Percentiles rank a stretch among this genome's conserved stretches.
These are phyloP conservation scores for Lepeophtheirus nordmannii DNA, from an alignment of 2,888 invertebrate genomes.

Conservation along the genomic window DNA sequence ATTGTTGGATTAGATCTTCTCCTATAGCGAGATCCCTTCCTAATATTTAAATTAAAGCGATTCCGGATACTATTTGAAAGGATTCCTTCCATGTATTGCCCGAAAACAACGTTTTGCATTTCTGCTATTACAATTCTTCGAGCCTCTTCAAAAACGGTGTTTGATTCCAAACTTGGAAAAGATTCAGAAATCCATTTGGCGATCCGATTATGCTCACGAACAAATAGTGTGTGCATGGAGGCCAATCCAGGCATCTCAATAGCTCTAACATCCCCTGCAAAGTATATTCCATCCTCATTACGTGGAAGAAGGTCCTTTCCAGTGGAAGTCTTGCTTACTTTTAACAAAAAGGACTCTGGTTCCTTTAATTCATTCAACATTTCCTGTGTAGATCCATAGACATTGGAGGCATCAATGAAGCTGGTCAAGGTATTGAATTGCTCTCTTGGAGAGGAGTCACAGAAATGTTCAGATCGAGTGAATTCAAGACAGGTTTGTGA, in stretches of 20 bases:
- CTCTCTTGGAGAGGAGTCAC: constrained; percentile 54
- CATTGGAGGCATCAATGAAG: constrained; percentile 70
- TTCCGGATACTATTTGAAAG: constrained; percentile 75
- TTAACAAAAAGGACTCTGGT: too few species aligned
- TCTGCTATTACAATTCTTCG: constrained; percentile 57
- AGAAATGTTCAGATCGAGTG: constrained; percentile 69
- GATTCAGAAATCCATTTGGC: constrained; percentile 57
- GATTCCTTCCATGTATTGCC: constrained; percentile 73
- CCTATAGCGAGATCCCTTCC: constrained; percentile 54
- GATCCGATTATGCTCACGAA: constrained; percentile 73
- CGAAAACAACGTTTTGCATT: constrained; percentile 63
- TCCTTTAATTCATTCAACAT: constrained; percentile 66
- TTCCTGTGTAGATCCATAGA: constrained; percentile 73
- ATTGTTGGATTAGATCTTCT: constrained; percentile 69
- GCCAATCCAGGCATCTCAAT: constrained; percentile 80
- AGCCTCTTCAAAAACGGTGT: constrained; percentile 62
- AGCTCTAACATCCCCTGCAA: constrained; percentile 64
- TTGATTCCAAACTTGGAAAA: constrained; percentile 76
- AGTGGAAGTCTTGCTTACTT: constrained; percentile 56
- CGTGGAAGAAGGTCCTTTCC: constrained; percentile 54
- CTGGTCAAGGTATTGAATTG: constrained; percentile 86
- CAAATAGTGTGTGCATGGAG: constrained; percentile 67
- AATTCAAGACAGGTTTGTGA: constrained; percentile 76
- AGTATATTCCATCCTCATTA: constrained; percentile 68
- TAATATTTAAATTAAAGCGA: constrained; percentile 63